Evolutionary conservation across 2,113 vertebrate species (phyloP), one percentile per base, ranked within the genome.

Genomic region (Meles meles): DNA sequence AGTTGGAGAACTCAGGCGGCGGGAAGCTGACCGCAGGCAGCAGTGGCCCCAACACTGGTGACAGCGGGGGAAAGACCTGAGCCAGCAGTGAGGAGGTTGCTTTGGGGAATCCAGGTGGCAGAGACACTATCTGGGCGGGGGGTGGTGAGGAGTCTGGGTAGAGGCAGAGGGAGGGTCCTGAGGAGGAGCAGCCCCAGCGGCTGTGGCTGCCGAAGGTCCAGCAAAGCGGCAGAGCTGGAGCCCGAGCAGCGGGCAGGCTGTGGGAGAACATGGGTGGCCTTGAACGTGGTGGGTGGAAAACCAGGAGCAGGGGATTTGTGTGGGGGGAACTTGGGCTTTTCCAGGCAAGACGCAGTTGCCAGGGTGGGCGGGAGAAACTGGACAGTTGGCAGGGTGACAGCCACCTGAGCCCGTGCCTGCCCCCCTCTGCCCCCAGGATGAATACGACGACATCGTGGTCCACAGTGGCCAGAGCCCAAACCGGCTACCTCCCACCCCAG

Each of bases 361-460:
- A 4, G 9, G 55, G 77, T 4, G 55, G 10, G 91, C 23, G 65
- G 29, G n/a, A 47, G 34, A 14, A 57, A 69, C 31, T 23, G 61
- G 91, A 84, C 55, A 52, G 52, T 1, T 0, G 83, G 87, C 72
- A n/a, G 4, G 69, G 80, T 13, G 63, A 69, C 88, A 77, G 84
- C 88, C 37, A 3, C 63, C 93, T 97, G 77, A 98, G 21, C 65
- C 77, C 65, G 57, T 84, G 20, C 63, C 57, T 88, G 44, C 25
- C 20, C 59, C 59, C 39, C 47, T 94, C 31, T 94, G 20, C 71
- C 63, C 59, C 63, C 93, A 99, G 99, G 98, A 98, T 13, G 98
- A 99, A 97, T 99, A 99, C 0, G 99, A 99, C 0, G 99, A 99
- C 95, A 98, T 99, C 14, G 87, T 99, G 97, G 98, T 99, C 92